Percentiles rank a stretch among this genome's conserved stretches.
phyloP scores from a whole-genome alignment of 2,797 vertebrate genomes.

The Alosa sapidissima region DNA sequence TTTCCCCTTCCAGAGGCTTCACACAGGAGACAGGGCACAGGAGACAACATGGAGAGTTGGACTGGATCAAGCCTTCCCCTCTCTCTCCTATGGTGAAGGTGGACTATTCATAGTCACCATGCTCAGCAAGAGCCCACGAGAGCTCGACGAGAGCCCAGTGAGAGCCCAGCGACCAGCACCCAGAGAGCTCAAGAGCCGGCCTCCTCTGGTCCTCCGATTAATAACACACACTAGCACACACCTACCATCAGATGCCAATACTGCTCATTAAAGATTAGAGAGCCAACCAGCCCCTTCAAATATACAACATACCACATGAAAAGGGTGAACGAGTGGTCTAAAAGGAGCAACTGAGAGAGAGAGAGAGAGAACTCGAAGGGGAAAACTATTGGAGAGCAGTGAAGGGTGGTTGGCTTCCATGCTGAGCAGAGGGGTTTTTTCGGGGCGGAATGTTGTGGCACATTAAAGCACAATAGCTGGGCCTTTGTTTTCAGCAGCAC shows the following conservation, averaged over 20 bases:
- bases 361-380: no score
- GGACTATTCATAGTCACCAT: not conserved
- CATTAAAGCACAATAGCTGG: conserved; percentile 38
- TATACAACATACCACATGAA: not conserved
- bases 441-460: not conserved
- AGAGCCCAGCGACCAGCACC: no score
- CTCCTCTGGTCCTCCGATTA: not conserved
- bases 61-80: not conserved
- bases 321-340: not conserved
- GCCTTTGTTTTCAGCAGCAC: conserved; percentile 25
- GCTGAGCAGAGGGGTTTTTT: not conserved
- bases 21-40: not conserved
- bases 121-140: not conserved
- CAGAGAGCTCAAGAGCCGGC: not conserved
- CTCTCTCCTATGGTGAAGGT: not conserved
- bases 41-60: not conserved
- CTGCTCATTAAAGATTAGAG: not conserved
- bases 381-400: not conserved
- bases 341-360: not conserved
- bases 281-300: not conserved
- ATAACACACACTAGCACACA: not conserved
- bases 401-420: not conserved
- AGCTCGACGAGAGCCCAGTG: no score
- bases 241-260: not conserved
- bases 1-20: not conserved